Base-by-base conservation (phyloP, 1,140 invertebrate species). In the Leptoteleia sp. region DNA sequence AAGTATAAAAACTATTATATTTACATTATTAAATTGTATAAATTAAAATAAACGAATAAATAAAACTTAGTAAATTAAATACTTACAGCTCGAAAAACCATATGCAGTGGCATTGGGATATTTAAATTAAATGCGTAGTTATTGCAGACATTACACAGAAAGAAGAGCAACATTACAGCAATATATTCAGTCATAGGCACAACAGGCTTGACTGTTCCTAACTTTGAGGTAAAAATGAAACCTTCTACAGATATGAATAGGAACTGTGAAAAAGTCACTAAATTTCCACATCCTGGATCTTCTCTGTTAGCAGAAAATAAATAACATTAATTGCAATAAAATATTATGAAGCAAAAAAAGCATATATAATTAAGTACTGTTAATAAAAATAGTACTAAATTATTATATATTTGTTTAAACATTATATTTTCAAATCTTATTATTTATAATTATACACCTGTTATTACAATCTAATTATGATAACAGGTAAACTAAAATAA, bases 81-180 rank as follows among this genome's bases (percentile, higher is more conserved):
- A 93, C 93, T 92, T 91, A 97, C 96, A 29, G 98, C 94, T 91
- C 98, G 92, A 86, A 99, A 99, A 85, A 99, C 99, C 94, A 99
- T 99, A 86, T 99, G 98, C 3, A 99, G 89, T 6, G 98, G 98
- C 93, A 99, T 98, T 0, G 98, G 94, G 83, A 99, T 98, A 84
- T 99, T 98, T 83, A 98, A 99, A 84, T 95, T 94, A 81, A 99
- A 96, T 0, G 97, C 97, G 90, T 97, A 97, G 89, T 99, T 99
- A 87, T 99, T 99, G 15, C 94, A 93, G 3, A 99, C 95, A 88
- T 96, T 99, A 2, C 94, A 93, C 1, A 96, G 85, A 87, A 99
- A 99, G 88, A 99, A 99, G 86, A 99, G 94, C 3, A 92, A 85
- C 0, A 99, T 98, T 59, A 99, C 90, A 16, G 94, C 90, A 4